Evolutionary conservation across 2,113 vertebrate species (phyloP), one percentile per base, ranked within the genome.

Genomic region (Lycocorax pyrrhopterus): DNA sequence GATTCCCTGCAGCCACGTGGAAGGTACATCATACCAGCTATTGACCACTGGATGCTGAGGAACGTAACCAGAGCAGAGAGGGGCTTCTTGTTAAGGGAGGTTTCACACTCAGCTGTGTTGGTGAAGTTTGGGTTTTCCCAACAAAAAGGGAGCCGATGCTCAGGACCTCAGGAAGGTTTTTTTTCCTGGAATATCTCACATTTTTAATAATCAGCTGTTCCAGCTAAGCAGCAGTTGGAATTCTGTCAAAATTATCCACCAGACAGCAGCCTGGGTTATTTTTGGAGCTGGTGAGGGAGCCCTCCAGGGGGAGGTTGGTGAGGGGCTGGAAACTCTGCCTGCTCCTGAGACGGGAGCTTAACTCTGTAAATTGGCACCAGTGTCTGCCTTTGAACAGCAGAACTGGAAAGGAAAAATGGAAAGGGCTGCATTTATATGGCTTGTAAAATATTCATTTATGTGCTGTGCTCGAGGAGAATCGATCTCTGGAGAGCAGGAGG

Each of bases 361-460:
- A 30, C 0, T 52, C 37, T 16, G 30, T 16, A 47, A 87, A 77
- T 60, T 60, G 64, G 39, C 76, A 39, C 58, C 56, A 39, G 56
- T 0, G 0, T 35, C 78, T 63, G 62, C 71, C 58, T 89, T 81
- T 0, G 1, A 32, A 29, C 29, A 44, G 63, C 79, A 90, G 32
- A 63, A 60, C 13, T 30, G 41, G 53, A 21, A 33, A 81, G 81
- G 71, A 63, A 77, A 92, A 93, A 95, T 90, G 64, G 89, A 86
- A 90, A 94, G 60, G 52, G n/a, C 72, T 88, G 88, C 83, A 30
- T 88, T 90, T 91, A 32, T 96, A 51, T 18, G 73, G n/a, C 90
- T 93, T 93, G 73, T 96, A 91, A 96, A 97, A 94, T 92, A 93
- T 93, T 96, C 86, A 96, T 96, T 92, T 72, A 63, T 68, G 80